These are phyloP conservation scores for Taurulus bubalis DNA, from an alignment of 2,113 vertebrate genomes.

Conservation along the genomic window DNA sequence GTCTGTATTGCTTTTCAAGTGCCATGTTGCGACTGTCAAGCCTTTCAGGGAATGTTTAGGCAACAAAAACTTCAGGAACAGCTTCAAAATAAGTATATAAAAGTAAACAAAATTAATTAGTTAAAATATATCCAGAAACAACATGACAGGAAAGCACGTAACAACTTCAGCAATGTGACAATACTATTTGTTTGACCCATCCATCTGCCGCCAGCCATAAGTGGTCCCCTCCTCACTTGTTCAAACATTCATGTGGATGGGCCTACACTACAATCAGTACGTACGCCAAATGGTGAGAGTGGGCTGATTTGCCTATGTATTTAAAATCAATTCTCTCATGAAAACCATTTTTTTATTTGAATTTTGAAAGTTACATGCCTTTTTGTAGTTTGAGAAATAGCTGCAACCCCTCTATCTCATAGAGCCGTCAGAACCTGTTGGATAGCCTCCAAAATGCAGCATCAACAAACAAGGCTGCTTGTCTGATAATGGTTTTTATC, in stretches of 20 bases:
- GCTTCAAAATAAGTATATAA: neutral
- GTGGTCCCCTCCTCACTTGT: too few species aligned
- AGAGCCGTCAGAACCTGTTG: neutral
- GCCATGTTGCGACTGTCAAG: neutral
- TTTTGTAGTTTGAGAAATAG: neutral
- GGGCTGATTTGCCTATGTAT: too few species aligned
- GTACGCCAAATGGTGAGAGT: too few species aligned
- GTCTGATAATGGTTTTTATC: neutral
- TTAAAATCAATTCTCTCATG: too few species aligned
- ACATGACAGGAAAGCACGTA: neutral
- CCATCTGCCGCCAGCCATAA: neutral
- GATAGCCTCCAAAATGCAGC: neutral
- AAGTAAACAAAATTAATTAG: neutral
- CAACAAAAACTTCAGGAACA: neutral
- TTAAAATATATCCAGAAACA: neutral
- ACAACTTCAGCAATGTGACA: too few species aligned
- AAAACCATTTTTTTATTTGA: too few species aligned
- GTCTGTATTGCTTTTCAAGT: neutral
- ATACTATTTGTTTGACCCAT: too few species aligned
- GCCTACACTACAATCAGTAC: too few species aligned
- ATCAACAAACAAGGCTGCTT: neutral
- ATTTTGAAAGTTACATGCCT: too few species aligned
- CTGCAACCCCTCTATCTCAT: too few species aligned
- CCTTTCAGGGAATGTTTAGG: neutral
- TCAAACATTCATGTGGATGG: neutral